Base-by-base conservation (phyloP, 2,797 vertebrate species). In the Microctenopoma steveboyesi region DNA sequence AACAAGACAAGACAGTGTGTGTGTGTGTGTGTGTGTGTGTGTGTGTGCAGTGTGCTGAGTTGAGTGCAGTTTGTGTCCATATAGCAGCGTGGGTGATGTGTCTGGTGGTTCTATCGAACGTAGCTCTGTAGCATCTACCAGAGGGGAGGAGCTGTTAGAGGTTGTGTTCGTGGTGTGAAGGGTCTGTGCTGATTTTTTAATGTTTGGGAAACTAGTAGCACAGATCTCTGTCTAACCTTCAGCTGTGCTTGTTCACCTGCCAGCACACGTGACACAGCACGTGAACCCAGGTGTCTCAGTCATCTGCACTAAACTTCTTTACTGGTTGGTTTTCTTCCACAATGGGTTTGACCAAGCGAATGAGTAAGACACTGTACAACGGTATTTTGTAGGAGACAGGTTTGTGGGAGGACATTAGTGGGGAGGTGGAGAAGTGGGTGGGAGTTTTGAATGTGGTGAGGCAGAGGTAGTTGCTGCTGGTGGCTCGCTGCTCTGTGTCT, bases 401-500 rank as follows among this genome's bases (percentile, higher is more conserved):
- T 16, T 3, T 43, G 15, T 52, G 11, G 30, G 57, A 58, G 62
- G 28, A 47, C 22, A 47, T 3, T 3, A 43, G 18, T 2, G 14
- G 9, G 25, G 40, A 58, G 40, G 3, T 14, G 51, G n/a, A 69
- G 22, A 64, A 42, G 25, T 50, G 58, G 27, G 54, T 12, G 27
- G 22, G 25, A 64, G 54, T 43, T 68, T 74, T 73, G 71, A 76
- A 64, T 56, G 47, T 60, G 68, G 58, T 43, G 60, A 69, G 54
- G 47, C 42, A 49, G 69, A 76, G 64, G 69, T 66, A 50, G 67
- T 48, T 74, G 65, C 54, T 77, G 65, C 74, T 75, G 82, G 59
- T 82, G 59, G 86, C 53, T 71, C 69, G 70, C 68, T 61, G 78
- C 76, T 84, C 73, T 37, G 52, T 86, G 82, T 87, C 83, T 71